phyloP scores from a whole-genome alignment of 2,888 invertebrate species.

The Tenthredo mesomela region DNA sequence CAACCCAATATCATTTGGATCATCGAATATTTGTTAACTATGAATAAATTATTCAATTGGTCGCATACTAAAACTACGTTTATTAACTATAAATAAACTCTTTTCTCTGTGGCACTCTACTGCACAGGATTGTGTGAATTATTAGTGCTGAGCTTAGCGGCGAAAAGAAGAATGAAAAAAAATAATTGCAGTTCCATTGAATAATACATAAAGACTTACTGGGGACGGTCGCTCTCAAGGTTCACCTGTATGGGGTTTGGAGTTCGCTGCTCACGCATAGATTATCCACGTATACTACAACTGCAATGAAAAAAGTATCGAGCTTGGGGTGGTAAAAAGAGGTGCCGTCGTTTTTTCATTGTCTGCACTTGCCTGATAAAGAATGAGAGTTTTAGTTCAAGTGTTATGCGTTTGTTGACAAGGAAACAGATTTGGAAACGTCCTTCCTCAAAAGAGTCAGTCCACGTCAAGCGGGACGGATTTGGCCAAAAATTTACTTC shows the following conservation, averaged over 20 bases:
- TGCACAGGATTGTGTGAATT: no score
- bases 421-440: neutral
- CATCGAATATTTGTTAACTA: no score
- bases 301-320: neutral
- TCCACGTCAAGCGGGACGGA: no score
- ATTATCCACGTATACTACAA: neutral
- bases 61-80: no score
- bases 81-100: no score
- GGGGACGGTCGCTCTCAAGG: neutral
- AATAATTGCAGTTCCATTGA: slow-evolving; percentile 3
- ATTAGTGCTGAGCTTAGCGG: neutral
- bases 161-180: neutral
- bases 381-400: neutral
- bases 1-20: no score
- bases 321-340: neutral
- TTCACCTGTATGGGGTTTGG: neutral
- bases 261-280: neutral
- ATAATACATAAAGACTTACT: neutral
- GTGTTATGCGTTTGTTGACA: neutral
- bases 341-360: neutral
- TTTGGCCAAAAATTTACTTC: no score
- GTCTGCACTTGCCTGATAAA: neutral
- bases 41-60: no score
- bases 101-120: no score
- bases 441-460: no score